These are phyloP conservation scores for Cephalopholis sonnerati DNA, from an alignment of 2,113 vertebrate species.

Conservation along the genomic window DNA sequence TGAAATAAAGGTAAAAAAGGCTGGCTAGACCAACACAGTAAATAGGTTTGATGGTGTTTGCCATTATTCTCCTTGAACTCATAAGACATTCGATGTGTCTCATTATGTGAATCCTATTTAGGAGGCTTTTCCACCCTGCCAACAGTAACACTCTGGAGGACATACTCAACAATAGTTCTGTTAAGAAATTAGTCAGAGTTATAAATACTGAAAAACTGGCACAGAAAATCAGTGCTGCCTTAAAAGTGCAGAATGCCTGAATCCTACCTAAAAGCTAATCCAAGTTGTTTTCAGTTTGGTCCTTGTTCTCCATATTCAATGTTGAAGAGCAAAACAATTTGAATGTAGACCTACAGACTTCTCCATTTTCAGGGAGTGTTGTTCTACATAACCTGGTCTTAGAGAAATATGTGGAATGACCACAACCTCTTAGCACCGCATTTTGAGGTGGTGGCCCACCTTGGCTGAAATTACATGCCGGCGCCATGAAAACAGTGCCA, in stretches of 20 bases:
- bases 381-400: no score
- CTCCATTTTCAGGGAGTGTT: neutral
- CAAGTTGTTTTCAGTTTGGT: conserved; percentile 14
- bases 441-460: no score
- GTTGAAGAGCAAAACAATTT: neutral
- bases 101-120: neutral
- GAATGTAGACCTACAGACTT: neutral
- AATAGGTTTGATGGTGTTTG: neutral
- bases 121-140: conserved; percentile 13
- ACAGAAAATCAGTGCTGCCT: neutral
- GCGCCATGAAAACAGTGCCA: no score
- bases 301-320: neutral
- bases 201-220: neutral
- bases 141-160: neutral
- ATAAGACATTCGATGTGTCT: neutral
- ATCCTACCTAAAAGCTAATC: neutral
- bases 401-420: no score
- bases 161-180: neutral
- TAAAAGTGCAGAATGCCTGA: neutral
- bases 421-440: no score
- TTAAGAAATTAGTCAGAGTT: neutral
- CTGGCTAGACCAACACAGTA: neutral
- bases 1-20: no score
- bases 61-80: neutral
- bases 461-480: no score